Evolutionary conservation across 1,140 invertebrate species (phyloP), one percentile per base, ranked within the genome.

Genomic region (Aphaenogaster rudis): DNA sequence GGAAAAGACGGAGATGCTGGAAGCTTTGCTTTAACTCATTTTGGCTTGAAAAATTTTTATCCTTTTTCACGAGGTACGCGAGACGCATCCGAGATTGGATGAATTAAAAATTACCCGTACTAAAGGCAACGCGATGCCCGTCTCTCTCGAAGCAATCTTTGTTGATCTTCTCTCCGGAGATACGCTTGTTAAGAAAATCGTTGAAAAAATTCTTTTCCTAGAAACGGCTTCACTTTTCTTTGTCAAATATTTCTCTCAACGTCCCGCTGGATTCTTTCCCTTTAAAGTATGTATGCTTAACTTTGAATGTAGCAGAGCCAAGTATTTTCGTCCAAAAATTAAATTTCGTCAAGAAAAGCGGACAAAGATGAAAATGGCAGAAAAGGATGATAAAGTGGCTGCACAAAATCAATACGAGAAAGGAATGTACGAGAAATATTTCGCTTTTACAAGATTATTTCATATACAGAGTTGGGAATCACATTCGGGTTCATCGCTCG

Each of bases 71-170:
- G 33, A 82, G 33, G 1, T 67, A 61, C 42, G 54, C 69, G 33
- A 82, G 36, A 36, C 69, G 69, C 36, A 59, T 82, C 17, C 15
- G 67, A 84, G 69, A 82, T 61, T 82, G 67, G 42, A 74, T 61
- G 54, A 84, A 84, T 84, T 84, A 74, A 84, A 74, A 74, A 84
- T 84, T 74, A 61, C 33, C n/a, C n/a, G 17, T 84, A 36, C 52
- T 59, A n/a, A 84, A 61, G 33, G 11, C 39, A 84, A 48, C 17
- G 39, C 39, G 67, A 61, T 39, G 13, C 45, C 33, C 36, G 17
- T 67, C 48, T 79, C 21, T 45, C 1, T 52, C 45, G 7, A 13
- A 42, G 77, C 21, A 80, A 80, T 54, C 45, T 52, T 50, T 48
- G 36, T 67, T 67, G 45, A 67, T 80, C 57, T 59, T 48, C 2